Base-by-base conservation (phyloP, 2,888 invertebrate species). In the Clunio marinus region DNA sequence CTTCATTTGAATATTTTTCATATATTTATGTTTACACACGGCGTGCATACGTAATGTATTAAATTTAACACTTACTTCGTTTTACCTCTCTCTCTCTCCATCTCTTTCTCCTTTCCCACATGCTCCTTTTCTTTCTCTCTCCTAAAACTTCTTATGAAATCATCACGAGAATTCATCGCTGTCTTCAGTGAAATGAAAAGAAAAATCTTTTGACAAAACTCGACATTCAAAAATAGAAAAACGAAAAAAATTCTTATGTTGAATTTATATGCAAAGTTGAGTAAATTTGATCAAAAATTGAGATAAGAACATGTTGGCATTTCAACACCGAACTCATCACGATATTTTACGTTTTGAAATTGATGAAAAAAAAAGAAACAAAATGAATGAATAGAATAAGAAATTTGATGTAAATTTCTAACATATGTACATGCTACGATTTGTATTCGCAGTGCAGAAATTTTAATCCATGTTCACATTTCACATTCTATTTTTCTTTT, bases 11-110 rank as follows among this genome's bases (percentile, higher is more conserved):
- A 62, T 62, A 62, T 62, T 62, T 62, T 35, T 62, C 62, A 62
- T 62, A 62, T 62, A 62, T 62, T 62, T 62, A 62, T 62, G 62
- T 62, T 62, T 62, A 62, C 41, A 62, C 62, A 62, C 62, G 62
- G 41, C 62, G 35, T 62, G 62, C 62, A 62, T 62, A 35, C 62
- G 35, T 37, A 41, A 62, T 41, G 62, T 32, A 62, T 62, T 37
- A 35, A 62, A 62, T 62, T 62, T 62, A 62, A 62, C 62, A 62
- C 62, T 63, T 63, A n/a, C n/a, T n/a, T n/a, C n/a, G n/a, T n/a
- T n/a, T n/a, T n/a, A n/a, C n/a, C n/a, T n/a, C n/a, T n/a, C n/a
- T n/a, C n/a, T n/a, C n/a, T n/a, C n/a, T n/a, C n/a, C n/a, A n/a
- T 46, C 17, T 51, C 51, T n/a, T 17, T 51, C 51, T 17, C 51